Evolutionary conservation across 64 coral and sea anemone species (phyloP).

Genomic region (Montipora sp.): DNA sequence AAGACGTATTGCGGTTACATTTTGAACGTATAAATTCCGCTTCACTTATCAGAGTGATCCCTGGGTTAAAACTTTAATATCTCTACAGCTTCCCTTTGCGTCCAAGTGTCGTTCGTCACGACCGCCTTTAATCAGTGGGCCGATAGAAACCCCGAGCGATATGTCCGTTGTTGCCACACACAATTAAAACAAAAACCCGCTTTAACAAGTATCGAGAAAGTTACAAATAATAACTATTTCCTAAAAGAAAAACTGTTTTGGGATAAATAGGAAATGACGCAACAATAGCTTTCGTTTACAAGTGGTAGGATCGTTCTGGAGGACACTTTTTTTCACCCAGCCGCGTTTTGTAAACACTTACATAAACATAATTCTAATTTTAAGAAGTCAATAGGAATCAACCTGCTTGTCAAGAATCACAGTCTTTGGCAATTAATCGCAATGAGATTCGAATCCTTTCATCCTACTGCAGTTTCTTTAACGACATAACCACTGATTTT

Average conservation of each 20-base stretch:
- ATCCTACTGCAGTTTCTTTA: slow-evolving; percentile 6
- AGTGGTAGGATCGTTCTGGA: background rate
- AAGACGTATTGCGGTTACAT: slow-evolving; percentile 27
- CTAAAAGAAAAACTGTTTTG: background rate
- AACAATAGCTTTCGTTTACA: background rate
- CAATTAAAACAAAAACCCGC: background rate
- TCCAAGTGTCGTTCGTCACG: background rate
- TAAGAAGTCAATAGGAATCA: background rate
- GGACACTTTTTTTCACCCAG: background rate
- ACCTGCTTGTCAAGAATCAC: slow-evolving; percentile 5
- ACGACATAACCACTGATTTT: background rate
- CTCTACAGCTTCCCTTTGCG: background rate
- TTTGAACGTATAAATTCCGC: background rate
- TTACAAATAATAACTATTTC: background rate
- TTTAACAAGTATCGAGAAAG: background rate
- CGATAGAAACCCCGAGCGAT: background rate
- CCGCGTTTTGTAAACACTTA: slow-evolving; percentile 41
- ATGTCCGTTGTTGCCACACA: background rate
- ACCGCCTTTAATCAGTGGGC: background rate
- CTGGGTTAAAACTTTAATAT: background rate
- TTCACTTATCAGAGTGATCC: slow-evolving; percentile 34
- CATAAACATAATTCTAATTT: background rate
- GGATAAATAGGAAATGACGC: slow-evolving; percentile 17
- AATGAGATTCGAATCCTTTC: slow-evolving; percentile 10
- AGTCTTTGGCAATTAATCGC: background rate